Percentiles rank a stretch among this genome's conserved stretches.
Evolutionary conservation across 2,113 vertebrate genomes (phyloP).

Genomic region (Etia nguti): DNA sequence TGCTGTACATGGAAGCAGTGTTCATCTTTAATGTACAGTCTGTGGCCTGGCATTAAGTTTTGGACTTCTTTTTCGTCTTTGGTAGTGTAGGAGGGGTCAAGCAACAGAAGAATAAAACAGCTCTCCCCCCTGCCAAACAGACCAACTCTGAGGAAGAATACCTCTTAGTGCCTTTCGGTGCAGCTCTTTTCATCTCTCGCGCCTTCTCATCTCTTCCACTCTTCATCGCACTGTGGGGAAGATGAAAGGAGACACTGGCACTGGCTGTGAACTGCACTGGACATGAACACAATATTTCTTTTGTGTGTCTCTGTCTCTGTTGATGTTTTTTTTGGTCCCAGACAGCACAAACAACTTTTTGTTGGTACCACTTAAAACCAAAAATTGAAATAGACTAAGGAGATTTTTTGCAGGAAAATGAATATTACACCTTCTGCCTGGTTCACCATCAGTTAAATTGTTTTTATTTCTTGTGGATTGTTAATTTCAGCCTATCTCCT

Average conservation of each 20-base stretch:
- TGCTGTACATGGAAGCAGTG: not conserved
- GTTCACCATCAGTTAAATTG: not conserved
- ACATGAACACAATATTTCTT: slow-evolving; percentile 5
- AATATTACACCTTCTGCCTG: not conserved
- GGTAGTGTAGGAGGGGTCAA: not conserved
- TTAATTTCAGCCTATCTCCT: not conserved
- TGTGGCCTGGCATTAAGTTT: not conserved
- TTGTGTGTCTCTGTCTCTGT: not conserved
- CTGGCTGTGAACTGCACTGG: not conserved
- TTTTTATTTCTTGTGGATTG: not conserved
- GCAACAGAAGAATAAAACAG: not conserved
- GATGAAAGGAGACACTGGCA: slow-evolving; percentile 41
- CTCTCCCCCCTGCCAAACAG: not conserved
- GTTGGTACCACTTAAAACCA: not conserved
- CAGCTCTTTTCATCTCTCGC: slow-evolving; percentile 26
- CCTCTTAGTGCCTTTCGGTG: slow-evolving; percentile 12
- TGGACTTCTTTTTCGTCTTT: not conserved
- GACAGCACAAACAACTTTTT: not conserved
- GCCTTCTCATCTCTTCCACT: slow-evolving; percentile 17
- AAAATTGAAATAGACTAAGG: not conserved
- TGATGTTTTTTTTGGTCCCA: not conserved
- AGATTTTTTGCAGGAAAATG: not conserved
- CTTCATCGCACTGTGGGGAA: slow-evolving; percentile 22
- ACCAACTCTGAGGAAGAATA: not conserved
- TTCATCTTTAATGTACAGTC: not conserved